Percentiles rank a stretch among this genome's conserved stretches.
These are phyloP conservation scores for Tadarida brasiliensis DNA, from an alignment of 2,797 vertebrate genomes.

Conservation along the genomic window DNA sequence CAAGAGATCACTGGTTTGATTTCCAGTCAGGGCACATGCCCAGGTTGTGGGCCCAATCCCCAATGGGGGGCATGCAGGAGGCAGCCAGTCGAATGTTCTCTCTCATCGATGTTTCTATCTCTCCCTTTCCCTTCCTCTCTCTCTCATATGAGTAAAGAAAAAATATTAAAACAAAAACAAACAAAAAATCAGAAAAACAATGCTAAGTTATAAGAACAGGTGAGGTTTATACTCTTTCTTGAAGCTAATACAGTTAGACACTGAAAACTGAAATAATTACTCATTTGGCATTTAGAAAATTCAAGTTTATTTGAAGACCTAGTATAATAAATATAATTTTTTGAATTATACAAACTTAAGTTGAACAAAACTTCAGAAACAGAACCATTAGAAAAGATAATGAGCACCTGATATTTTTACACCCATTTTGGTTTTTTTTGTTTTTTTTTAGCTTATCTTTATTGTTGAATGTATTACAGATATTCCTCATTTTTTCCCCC, in stretches of 20 bases:
- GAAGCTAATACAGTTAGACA: not conserved
- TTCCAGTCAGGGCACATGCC: too few species aligned
- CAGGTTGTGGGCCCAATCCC: too few species aligned
- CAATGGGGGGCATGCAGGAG: too few species aligned
- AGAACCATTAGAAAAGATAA: not conserved
- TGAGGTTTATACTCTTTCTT: not conserved
- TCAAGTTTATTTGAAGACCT: not conserved
- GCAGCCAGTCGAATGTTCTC: too few species aligned
- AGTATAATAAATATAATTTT: not conserved
- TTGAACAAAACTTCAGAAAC: not conserved
- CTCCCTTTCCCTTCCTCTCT: too few species aligned
- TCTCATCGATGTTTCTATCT: too few species aligned
- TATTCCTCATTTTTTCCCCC: too few species aligned
- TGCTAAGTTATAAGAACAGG: not conserved
- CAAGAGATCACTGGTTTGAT: too few species aligned
- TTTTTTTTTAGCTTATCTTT: too few species aligned
- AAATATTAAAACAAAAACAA: too few species aligned
- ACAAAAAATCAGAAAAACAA: not conserved
- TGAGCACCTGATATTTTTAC: not conserved
- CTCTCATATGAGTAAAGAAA: too few species aligned
- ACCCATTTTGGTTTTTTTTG: not conserved
- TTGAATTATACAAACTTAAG: not conserved
- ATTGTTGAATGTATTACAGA: too few species aligned
- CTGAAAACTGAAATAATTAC: conserved; percentile 11
- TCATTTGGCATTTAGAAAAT: conserved; percentile 48